Conservation (phyloP, 1,140 invertebrate genomes). For the Aphidius ervi region DNA sequence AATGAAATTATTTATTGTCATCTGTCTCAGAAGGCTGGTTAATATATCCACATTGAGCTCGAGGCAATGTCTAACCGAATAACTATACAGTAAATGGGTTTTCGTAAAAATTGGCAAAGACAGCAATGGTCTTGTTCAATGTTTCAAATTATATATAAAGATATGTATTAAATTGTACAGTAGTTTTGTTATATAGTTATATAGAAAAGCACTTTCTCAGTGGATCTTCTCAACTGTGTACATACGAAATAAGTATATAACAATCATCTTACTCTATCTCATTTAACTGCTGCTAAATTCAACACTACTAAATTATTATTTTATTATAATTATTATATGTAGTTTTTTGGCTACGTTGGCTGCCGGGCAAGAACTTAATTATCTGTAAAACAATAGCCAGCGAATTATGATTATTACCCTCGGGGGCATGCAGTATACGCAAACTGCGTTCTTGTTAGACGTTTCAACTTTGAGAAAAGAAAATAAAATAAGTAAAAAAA, state of each 20-base stretch:
- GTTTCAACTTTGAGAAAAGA: too few species aligned
- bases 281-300: slow-evolving; percentile 10
- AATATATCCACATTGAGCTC: too few species aligned
- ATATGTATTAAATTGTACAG: too few species aligned
- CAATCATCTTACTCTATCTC: slow-evolving; percentile 6
- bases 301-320: neutral
- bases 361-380: slow-evolving; percentile 40
- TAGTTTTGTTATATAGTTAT: too few species aligned
- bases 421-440: slow-evolving; percentile 24
- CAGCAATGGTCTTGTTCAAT: neutral
- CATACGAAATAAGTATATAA: slow-evolving; percentile 21
- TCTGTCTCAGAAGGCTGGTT: too few species aligned
- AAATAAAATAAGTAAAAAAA: slow-evolving; percentile 1
- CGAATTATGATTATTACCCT: slow-evolving; percentile 43
- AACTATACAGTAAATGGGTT: slow-evolving; percentile 31
- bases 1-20: too few species aligned
- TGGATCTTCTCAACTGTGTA: neutral
- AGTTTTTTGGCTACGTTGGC: slow-evolving; percentile 1
- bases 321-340: too few species aligned
- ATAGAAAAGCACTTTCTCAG: too few species aligned
- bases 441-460: slow-evolving; percentile 10
- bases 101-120: slow-evolving; percentile 38
- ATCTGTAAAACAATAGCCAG: slow-evolving; percentile 41
- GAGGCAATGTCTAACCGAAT: slow-evolving; percentile 29
- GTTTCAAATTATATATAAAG: too few species aligned